phyloP scores from a whole-genome alignment of 2,797 vertebrate genomes.

The Neopelma chrysocephalum region DNA sequence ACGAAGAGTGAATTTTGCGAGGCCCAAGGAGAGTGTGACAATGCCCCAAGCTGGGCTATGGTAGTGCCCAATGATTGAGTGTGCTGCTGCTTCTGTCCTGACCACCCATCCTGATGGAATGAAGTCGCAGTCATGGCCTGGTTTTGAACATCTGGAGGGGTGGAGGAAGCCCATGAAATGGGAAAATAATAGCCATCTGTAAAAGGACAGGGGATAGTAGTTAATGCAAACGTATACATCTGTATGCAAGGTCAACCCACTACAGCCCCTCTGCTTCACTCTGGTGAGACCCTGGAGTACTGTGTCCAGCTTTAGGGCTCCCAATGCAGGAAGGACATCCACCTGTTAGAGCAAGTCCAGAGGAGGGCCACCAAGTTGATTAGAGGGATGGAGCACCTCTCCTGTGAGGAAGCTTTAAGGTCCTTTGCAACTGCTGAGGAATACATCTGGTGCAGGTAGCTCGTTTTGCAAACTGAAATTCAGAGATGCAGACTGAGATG shows the following conservation, averaged over 20 bases:
- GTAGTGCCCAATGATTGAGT: background rate
- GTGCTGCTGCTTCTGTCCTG: background rate
- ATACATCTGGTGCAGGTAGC: background rate
- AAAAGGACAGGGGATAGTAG: background rate
- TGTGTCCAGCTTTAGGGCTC: background rate
- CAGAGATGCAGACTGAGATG: background rate
- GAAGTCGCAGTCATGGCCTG: background rate
- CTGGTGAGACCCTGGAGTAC: background rate
- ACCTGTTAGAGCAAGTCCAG: background rate
- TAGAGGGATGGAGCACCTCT: background rate
- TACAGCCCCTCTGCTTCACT: background rate
- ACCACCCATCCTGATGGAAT: background rate
- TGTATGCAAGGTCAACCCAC: background rate
- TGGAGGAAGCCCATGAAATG: background rate
- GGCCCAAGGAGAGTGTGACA: background rate
- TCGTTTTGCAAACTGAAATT: background rate
- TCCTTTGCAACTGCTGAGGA: background rate
- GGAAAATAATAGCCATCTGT: background rate
- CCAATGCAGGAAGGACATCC: fast-evolving
- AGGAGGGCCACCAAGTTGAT: background rate
- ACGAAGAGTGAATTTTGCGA: background rate
- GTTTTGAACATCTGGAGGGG: background rate
- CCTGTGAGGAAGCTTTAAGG: background rate
- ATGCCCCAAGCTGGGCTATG: no score
- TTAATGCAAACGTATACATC: background rate